Evolutionary conservation across 1,140 invertebrate species (phyloP).

Genomic region (Ceratina japonica): DNA sequence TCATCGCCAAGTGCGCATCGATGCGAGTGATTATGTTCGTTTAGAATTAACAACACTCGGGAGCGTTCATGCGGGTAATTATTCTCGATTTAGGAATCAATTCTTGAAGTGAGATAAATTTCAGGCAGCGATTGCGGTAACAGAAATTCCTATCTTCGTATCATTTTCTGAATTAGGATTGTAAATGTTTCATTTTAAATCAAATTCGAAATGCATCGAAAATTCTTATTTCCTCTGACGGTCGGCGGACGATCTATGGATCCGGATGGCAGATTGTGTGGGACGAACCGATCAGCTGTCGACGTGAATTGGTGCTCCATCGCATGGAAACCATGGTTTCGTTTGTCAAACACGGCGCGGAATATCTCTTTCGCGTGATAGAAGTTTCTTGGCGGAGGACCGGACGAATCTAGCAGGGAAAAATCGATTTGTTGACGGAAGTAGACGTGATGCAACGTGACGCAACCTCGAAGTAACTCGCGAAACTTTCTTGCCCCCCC

Average conservation of each 20-base stretch:
- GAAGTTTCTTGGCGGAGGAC: background rate
- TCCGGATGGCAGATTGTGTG: background rate
- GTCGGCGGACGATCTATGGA: too few species aligned
- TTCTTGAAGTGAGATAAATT: too few species aligned
- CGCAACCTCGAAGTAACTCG: slow-evolving; percentile 18
- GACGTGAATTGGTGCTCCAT: background rate
- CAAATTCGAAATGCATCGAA: too few species aligned
- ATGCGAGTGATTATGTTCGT: background rate
- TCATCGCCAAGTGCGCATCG: background rate
- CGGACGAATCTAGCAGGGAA: background rate
- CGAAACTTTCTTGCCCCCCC: background rate
- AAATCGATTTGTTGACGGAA: slow-evolving; percentile 25
- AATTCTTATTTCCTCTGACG: too few species aligned
- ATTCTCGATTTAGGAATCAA: too few species aligned
- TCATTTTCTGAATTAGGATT: too few species aligned
- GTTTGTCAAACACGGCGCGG: background rate
- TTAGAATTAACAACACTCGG: too few species aligned
- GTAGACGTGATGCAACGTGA: slow-evolving; percentile 17
- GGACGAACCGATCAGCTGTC: background rate
- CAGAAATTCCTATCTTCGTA: too few species aligned
- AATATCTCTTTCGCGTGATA: background rate
- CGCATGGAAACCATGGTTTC: background rate
- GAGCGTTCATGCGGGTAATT: too few species aligned
- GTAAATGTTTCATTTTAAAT: too few species aligned
- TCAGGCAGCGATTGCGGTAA: too few species aligned